Conservation (phyloP, 2,888 invertebrate species). For the Yponomeuta plumbellus region DNA sequence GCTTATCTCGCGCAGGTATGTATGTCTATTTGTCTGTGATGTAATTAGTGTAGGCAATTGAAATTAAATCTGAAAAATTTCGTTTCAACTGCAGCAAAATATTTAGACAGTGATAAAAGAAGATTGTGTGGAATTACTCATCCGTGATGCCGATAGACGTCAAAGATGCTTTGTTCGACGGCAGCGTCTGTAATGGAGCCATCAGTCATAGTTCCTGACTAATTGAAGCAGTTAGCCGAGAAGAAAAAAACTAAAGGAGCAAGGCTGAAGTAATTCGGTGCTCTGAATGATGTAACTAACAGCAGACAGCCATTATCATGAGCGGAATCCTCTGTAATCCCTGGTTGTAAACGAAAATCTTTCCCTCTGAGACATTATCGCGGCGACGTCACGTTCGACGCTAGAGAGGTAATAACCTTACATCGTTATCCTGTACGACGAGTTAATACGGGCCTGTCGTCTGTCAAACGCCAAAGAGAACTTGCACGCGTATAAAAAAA, state of each 20-base stretch:
- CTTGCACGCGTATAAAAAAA: conserved; percentile 58
- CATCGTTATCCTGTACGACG: conserved; percentile 70
- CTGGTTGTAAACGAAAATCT: conserved; percentile 67
- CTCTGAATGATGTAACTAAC: conserved; percentile 49
- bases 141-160: not conserved
- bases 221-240: not conserved
- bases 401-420: conserved; percentile 66
- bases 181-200: not conserved
- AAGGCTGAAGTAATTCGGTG: conserved; percentile 2
- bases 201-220: conserved; percentile 3
- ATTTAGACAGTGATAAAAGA: not conserved
- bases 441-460: conserved; percentile 62
- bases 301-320: conserved; percentile 48
- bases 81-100: not conserved
- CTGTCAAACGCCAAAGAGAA: conserved; percentile 67
- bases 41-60: not conserved
- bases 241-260: conserved; percentile 1
- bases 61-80: not conserved
- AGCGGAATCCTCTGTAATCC: conserved; percentile 65
- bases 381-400: conserved; percentile 44
- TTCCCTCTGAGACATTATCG: conserved; percentile 52
- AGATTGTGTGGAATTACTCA: not conserved
- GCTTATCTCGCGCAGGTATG: not conserved
- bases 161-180: not conserved
- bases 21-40: not conserved